Evolutionary conservation across 2,113 vertebrate species (phyloP).

Genomic region (Salvator merianae): DNA sequence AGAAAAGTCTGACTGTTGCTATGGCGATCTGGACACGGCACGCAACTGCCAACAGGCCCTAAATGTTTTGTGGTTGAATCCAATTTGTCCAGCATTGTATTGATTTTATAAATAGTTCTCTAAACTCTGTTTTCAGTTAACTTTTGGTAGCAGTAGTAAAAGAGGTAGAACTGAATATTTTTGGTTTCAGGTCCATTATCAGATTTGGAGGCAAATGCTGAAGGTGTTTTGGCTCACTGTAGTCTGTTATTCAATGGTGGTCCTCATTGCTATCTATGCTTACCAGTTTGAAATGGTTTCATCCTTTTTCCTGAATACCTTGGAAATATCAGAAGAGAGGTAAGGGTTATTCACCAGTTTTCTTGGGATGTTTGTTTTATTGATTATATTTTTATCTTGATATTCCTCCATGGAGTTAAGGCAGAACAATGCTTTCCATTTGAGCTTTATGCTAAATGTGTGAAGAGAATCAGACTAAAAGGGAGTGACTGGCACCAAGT

Average conservation of each 20-base stretch:
- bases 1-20: too few relatives aligned
- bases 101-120: too few relatives aligned
- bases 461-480: too few relatives aligned
- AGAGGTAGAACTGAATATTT: background rate
- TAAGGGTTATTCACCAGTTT: slow-evolving; percentile 43
- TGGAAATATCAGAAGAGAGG: slow-evolving; percentile 81
- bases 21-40: too few relatives aligned
- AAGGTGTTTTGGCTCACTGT: slow-evolving; percentile 79
- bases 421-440: too few relatives aligned
- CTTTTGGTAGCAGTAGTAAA: background rate
- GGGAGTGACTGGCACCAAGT: background rate
- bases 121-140: too few relatives aligned
- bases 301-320: slow-evolving; percentile 75
- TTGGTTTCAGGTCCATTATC: slow-evolving; percentile 62
- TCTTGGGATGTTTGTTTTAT: background rate
- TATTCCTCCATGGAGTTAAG: background rate
- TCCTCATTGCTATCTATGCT: slow-evolving; percentile 76
- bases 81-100: too few relatives aligned
- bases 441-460: too few relatives aligned
- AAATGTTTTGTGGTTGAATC: too few relatives aligned
- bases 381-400: background rate
- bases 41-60: too few relatives aligned
- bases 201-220: slow-evolving; percentile 70
- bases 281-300: slow-evolving; percentile 82
- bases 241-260: slow-evolving; percentile 79